These are phyloP conservation scores for Eubasilissa splendida DNA, from an alignment of 2,888 invertebrate genomes.

Conservation along the genomic window DNA sequence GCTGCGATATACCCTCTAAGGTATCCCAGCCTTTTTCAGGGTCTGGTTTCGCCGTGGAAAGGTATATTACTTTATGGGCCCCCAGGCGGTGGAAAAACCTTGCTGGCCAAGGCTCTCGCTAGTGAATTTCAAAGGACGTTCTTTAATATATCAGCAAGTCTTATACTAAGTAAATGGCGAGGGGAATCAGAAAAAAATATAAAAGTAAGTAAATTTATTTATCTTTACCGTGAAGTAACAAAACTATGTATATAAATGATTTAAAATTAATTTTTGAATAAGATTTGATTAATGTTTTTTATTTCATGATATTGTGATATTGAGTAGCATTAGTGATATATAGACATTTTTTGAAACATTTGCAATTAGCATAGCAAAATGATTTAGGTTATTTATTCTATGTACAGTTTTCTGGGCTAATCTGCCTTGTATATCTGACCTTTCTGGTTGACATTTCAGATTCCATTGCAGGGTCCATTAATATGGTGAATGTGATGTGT, in stretches of 20 bases:
- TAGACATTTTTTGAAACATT: too few relatives aligned
- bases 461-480: too few relatives aligned
- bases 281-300: too few relatives aligned
- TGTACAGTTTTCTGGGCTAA: too few relatives aligned
- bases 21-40: constrained; percentile 81
- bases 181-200: constrained; percentile 96
- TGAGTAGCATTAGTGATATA: too few relatives aligned
- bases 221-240: background rate
- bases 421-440: too few relatives aligned
- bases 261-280: too few relatives aligned
- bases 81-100: constrained; percentile 89
- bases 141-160: constrained; percentile 92
- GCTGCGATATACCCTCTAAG: constrained; percentile 85
- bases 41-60: constrained; percentile 86
- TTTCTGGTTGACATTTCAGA: too few relatives aligned
- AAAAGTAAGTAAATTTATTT: constrained; percentile 71
- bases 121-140: constrained; percentile 87
- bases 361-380: too few relatives aligned
- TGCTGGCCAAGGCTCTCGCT: constrained; percentile 91
- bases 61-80: constrained; percentile 78
- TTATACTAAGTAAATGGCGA: constrained; percentile 95
- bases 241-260: background rate
- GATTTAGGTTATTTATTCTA: too few relatives aligned
- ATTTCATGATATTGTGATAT: too few relatives aligned
- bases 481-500: too few relatives aligned